These are phyloP conservation scores for Dunckerocampus dactyliophorus DNA, from an alignment of 2,113 vertebrate species.

Conservation along the genomic window DNA sequence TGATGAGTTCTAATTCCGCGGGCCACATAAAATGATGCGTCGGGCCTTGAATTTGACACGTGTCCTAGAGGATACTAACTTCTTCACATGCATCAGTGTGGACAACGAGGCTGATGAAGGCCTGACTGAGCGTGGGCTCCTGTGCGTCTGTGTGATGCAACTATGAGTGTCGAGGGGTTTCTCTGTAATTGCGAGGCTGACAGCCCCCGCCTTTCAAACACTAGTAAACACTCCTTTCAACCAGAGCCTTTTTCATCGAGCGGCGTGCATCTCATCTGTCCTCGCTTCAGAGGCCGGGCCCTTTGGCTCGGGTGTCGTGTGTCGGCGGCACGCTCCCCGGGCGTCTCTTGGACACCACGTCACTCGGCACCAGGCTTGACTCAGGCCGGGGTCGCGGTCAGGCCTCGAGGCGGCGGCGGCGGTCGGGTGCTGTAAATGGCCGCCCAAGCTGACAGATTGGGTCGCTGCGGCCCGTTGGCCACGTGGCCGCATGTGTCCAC, in stretches of 20 bases:
- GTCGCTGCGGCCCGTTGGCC: background rate
- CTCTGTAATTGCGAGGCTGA: slow-evolving; percentile 47
- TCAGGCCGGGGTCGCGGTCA: slow-evolving; percentile 28
- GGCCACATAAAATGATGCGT: too few species aligned
- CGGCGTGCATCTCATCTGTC: slow-evolving; percentile 61
- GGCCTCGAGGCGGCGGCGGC: slow-evolving; percentile 21
- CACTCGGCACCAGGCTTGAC: slow-evolving; percentile 52
- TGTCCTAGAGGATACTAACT: too few species aligned
- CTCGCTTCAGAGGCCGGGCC: slow-evolving; percentile 25
- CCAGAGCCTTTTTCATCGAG: slow-evolving; percentile 26
- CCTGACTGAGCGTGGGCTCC: slow-evolving; percentile 14
- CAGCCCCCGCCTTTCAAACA: slow-evolving; percentile 39
- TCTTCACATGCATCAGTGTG: too few species aligned
- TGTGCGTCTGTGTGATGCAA: slow-evolving; percentile 38
- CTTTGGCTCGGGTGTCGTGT: slow-evolving; percentile 42
- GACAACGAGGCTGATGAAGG: too few species aligned
- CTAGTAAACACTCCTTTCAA: background rate
- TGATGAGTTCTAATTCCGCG: too few species aligned
- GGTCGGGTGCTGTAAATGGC: slow-evolving; percentile 61
- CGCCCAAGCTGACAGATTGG: slow-evolving; percentile 44
- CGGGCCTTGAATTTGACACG: too few species aligned
- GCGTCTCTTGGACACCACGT: slow-evolving; percentile 33
- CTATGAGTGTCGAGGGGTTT: slow-evolving; percentile 17
- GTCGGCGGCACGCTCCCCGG: slow-evolving; percentile 24
- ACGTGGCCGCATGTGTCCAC: too few species aligned